Percentiles rank a stretch among this genome's conserved stretches.
Conservation (phyloP, 2,888 invertebrate species). For the Drosophila mettleri region DNA sequence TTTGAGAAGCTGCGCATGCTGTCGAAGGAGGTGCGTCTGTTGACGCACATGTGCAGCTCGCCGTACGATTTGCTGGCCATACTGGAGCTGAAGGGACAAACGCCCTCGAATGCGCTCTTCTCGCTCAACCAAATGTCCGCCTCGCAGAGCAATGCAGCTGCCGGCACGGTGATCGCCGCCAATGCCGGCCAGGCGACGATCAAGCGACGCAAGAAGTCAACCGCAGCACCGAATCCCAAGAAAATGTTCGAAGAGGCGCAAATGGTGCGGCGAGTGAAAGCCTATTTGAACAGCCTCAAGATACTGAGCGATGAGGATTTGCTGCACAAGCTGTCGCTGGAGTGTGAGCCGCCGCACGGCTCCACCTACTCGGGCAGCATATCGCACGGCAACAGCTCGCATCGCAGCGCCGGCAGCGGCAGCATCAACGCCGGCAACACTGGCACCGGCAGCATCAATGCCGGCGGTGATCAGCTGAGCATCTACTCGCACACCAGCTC, state of each 20-base stretch:
- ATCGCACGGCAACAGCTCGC: constrained; percentile 66
- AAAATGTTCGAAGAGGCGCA: constrained; percentile 99
- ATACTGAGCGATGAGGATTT: constrained; percentile 94
- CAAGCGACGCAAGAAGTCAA: constrained; percentile 94
- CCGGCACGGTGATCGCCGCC: constrained; percentile 79
- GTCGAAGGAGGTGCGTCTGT: constrained; percentile 95
- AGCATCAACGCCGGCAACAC: constrained; percentile 72
- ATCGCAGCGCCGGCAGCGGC: constrained; percentile 69
- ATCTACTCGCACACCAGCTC: constrained; percentile 85
- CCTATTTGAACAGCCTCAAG: constrained; percentile 96
- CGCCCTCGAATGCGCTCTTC: constrained; percentile 94
- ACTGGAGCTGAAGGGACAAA: constrained; percentile 93
- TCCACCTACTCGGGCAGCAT: constrained; percentile 80
- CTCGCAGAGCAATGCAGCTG: constrained; percentile 86
- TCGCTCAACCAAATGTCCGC: constrained; percentile 94
- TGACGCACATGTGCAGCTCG: constrained; percentile 98
- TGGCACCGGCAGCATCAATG: constrained; percentile 71
- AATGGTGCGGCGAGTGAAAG: constrained; percentile 98
- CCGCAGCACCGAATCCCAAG: constrained; percentile 96
- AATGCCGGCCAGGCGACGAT: constrained; percentile 92
- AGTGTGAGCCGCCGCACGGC: constrained; percentile 90
- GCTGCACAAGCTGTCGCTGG: constrained; percentile 94
- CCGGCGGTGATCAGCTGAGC: constrained; percentile 85
- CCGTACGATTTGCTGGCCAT: constrained; percentile 94
- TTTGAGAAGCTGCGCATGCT: constrained; percentile 99